Evolutionary conservation across 2,797 vertebrate species (phyloP).

Genomic region (Enteromius argenteus): DNA sequence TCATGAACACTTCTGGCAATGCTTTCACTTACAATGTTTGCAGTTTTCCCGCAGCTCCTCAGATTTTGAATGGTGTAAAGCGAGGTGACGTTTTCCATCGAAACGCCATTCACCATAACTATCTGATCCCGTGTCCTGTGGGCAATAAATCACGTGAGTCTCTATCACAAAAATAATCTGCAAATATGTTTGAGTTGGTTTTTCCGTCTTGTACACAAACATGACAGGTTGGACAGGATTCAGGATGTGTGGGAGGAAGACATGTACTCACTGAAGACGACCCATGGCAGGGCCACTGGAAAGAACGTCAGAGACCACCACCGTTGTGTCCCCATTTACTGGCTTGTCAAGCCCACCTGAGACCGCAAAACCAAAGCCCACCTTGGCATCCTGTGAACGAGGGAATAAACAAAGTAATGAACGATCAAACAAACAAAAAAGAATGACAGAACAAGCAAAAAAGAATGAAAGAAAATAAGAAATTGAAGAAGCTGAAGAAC

Average conservation of each 20-base stretch:
- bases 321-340: conserved; percentile 75
- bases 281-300: conserved; percentile 87
- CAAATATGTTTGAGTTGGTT: conserved; percentile 14
- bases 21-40: conserved; percentile 85
- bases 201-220: conserved; percentile 38
- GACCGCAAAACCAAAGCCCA: conserved; percentile 94
- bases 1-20: not conserved
- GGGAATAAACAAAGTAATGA: not conserved
- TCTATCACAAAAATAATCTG: conserved; percentile 29
- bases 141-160: conserved; percentile 12
- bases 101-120: conserved; percentile 94
- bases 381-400: conserved; percentile 83
- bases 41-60: conserved; percentile 85
- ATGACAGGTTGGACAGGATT: conserved; percentile 58
- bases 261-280: conserved; percentile 86
- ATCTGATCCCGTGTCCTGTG: conserved; percentile 89
- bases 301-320: conserved; percentile 92
- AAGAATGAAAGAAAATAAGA: not conserved
- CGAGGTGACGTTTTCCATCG: conserved; percentile 89
- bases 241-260: conserved; percentile 30
- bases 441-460: not conserved
- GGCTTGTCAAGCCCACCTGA: conserved; percentile 87
- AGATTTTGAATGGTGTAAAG: conserved; percentile 90
- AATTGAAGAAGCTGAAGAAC: not conserved
- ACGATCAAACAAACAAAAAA: not conserved